These are phyloP conservation scores for Zapornia atra DNA, from an alignment of 2,113 vertebrate genomes.

Conservation along the genomic window DNA sequence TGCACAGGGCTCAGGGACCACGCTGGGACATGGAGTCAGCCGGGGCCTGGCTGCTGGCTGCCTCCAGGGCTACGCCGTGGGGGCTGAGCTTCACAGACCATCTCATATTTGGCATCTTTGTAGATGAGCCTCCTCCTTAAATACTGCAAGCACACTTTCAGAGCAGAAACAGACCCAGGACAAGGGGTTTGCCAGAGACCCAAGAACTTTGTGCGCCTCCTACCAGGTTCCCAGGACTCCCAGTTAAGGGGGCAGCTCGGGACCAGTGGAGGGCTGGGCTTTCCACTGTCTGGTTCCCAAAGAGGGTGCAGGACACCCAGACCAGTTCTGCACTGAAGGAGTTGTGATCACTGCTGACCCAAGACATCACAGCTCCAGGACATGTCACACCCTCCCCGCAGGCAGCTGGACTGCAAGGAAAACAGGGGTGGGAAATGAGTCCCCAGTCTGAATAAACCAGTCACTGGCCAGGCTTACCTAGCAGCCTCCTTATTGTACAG, in stretches of 20 bases:
- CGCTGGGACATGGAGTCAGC: background rate
- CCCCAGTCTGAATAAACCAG: slow-evolving; percentile 42
- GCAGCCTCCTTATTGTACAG: background rate
- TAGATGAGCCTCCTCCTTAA: background rate
- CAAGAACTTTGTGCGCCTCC: background rate
- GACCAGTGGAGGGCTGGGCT: background rate
- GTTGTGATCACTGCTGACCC: background rate
- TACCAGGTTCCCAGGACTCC: background rate
- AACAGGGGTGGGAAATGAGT: background rate
- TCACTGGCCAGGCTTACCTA: background rate
- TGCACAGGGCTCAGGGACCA: background rate
- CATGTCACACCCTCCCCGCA: accelerated
- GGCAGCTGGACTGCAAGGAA: slow-evolving; percentile 56
- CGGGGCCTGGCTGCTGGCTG: background rate
- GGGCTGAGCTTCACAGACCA: background rate
- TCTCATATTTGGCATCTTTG: background rate
- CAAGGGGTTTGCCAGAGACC: background rate
- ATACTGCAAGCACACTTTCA: background rate
- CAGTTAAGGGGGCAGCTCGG: background rate
- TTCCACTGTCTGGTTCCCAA: background rate
- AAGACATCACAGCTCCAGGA: background rate
- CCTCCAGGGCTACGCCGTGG: background rate
- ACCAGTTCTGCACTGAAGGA: background rate
- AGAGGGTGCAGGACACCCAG: background rate
- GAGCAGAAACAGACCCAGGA: background rate